A percentile compares a stretch with the other conserved stretches of the same genome.
Evolutionary conservation across 2,888 invertebrate species (phyloP).

Genomic region (Platycheirus rosarum): DNA sequence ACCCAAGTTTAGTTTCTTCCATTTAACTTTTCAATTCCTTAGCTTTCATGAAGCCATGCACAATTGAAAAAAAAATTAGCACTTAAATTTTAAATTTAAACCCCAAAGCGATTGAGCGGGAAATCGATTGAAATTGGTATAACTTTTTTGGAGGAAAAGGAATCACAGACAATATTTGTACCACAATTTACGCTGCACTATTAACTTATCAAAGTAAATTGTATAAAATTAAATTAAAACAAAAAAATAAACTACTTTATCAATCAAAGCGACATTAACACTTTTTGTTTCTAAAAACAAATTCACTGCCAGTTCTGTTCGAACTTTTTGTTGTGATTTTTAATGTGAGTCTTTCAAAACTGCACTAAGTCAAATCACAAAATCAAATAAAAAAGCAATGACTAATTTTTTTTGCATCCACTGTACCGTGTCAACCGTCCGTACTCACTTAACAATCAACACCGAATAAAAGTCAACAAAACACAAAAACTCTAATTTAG

Average conservation of each 20-base stretch:
- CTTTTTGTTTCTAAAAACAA: constrained; percentile 4
- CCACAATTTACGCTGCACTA: too few species aligned
- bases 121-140: too few species aligned
- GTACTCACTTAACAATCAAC: constrained; percentile 81
- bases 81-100: too few species aligned
- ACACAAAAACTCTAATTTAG: constrained; percentile 71
- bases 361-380: constrained; percentile 6
- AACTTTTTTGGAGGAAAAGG: too few species aligned
- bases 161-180: too few species aligned
- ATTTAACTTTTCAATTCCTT: too few species aligned
- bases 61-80: too few species aligned
- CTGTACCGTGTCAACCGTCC: constrained; percentile 78
- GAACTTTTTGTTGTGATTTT: background rate
- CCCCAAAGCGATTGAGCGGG: too few species aligned
- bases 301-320: background rate
- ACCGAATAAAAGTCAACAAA: constrained; percentile 81
- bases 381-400: background rate
- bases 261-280: constrained; percentile 33
- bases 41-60: too few species aligned
- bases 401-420: constrained; percentile 18
- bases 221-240: too few species aligned
- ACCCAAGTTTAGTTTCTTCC: too few species aligned
- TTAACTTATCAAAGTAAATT: too few species aligned
- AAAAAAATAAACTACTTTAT: background rate
- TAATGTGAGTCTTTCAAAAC: constrained; percentile 3